phyloP scores from a whole-genome alignment of 2,797 vertebrate species.

The Crypturellus tataupa region DNA sequence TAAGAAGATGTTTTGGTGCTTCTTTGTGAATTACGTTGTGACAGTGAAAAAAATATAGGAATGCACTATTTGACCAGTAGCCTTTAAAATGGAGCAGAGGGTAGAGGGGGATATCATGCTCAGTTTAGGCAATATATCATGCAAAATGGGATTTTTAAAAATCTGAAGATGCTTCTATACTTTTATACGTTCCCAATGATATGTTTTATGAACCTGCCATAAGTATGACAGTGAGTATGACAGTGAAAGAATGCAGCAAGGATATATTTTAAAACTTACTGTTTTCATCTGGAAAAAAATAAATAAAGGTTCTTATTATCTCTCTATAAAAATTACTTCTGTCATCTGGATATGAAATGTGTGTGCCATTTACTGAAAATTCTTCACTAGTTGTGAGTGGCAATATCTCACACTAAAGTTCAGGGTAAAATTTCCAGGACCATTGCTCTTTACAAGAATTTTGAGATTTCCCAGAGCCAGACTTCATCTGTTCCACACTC shows the following conservation, averaged over 20 bases:
- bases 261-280: neutral
- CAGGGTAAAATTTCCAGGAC: slow-evolving; percentile 42
- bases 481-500: slow-evolving; percentile 22
- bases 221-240: neutral
- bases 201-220: neutral
- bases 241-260: neutral
- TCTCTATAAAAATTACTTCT: neutral
- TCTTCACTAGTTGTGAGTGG: neutral
- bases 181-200: neutral
- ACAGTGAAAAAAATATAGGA: neutral
- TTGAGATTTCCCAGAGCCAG: neutral
- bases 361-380: neutral
- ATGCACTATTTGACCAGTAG: neutral
- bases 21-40: neutral
- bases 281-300: neutral
- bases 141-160: neutral
- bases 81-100: neutral
- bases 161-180: neutral
- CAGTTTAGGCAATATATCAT: neutral
- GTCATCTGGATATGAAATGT: neutral
- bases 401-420: slow-evolving; percentile 1
- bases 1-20: neutral
- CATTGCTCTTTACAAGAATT: slow-evolving; percentile 53
- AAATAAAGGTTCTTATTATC: neutral
- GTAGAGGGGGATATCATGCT: neutral